Percentiles rank a stretch among this genome's conserved stretches.
Conservation (phyloP, 2,113 vertebrate genomes). For the Fulica atra region DNA sequence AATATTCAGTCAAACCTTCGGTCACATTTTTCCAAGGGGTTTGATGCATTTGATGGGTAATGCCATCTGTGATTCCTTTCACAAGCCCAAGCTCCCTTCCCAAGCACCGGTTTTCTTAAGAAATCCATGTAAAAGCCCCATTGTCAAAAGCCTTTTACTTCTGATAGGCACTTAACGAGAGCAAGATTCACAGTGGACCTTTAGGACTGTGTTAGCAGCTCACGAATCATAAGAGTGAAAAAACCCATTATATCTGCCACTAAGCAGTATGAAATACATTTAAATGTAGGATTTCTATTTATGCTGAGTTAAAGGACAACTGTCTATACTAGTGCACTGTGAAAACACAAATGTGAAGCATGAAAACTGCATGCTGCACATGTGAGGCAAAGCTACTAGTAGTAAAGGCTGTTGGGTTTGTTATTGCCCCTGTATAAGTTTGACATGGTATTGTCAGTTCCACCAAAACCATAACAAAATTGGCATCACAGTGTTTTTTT, state of each 20-base stretch:
- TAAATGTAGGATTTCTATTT: not conserved
- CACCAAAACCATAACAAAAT: not conserved
- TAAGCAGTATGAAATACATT: not conserved
- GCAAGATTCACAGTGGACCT: not conserved
- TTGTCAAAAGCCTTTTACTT: not conserved
- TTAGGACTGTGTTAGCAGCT: not conserved
- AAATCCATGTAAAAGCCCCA: not conserved
- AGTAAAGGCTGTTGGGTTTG: rapidly evolving
- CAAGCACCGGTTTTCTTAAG: not conserved
- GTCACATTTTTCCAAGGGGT: not conserved
- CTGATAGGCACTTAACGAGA: not conserved
- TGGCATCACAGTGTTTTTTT: not conserved
- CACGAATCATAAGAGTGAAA: not conserved
- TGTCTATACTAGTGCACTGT: not conserved
- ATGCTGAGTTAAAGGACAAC: not conserved
- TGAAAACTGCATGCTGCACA: not conserved
- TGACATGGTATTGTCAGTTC: not conserved
- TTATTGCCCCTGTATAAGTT: not conserved
- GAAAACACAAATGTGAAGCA: not conserved
- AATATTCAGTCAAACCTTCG: not conserved
- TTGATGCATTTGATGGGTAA: not conserved
- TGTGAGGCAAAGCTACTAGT: not conserved
- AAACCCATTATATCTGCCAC: not conserved
- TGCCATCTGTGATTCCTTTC: not conserved
- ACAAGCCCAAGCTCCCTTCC: not conserved